Conservation (phyloP, 1,140 invertebrate genomes). For the Octopus bimaculoides region DNA sequence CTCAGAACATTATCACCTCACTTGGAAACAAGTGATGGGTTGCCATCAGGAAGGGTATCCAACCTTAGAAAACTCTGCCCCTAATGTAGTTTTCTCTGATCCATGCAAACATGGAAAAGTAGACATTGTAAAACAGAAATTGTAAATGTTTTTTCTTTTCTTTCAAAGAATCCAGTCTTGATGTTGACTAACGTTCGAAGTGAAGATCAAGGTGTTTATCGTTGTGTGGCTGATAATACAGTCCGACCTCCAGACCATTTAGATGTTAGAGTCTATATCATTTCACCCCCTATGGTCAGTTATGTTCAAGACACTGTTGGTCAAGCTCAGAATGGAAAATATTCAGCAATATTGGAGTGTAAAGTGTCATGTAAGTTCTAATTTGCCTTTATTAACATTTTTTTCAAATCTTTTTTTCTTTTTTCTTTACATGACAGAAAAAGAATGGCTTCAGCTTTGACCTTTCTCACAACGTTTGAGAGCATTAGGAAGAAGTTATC, state of each 20-base stretch:
- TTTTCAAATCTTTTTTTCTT: not conserved
- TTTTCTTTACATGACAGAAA: not conserved
- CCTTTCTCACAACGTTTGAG: no score
- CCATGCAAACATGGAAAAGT: no score
- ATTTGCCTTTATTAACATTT: not conserved
- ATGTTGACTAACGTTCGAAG: constrained; percentile 32
- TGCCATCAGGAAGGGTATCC: no score
- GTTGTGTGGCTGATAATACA: constrained; percentile 54
- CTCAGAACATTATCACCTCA: no score
- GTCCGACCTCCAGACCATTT: constrained; percentile 50
- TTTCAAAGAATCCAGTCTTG: constrained; percentile 27
- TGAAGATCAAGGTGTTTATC: constrained; percentile 44
- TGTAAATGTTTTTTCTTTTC: not conserved
- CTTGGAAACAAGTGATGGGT: no score
- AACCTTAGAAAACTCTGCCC: no score
- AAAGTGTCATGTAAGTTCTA: constrained; percentile 41
- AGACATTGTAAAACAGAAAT: no score
- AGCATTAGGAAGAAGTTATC: no score
- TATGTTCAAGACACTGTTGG: constrained; percentile 50
- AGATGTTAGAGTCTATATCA: constrained; percentile 41
- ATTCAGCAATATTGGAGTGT: constrained; percentile 50
- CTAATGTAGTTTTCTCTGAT: no score
- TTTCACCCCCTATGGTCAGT: constrained; percentile 38
- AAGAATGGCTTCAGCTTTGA: no score
- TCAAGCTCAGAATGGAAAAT: constrained; percentile 50